Conservation (phyloP, 2,888 invertebrate genomes). For the Nomada lathburiana region DNA sequence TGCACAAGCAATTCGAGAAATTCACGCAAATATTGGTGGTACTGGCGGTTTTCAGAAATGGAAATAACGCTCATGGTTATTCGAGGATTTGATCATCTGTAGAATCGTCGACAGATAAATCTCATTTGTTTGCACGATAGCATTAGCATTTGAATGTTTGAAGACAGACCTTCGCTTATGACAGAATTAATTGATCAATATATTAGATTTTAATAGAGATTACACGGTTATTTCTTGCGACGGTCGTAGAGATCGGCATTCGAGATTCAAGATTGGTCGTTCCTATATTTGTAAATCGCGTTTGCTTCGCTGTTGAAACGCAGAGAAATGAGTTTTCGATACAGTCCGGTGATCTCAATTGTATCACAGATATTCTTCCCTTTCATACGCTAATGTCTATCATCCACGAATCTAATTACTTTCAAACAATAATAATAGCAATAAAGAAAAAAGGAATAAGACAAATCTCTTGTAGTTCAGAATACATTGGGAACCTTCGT, state of each 20-base stretch:
- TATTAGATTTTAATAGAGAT: slow-evolving; percentile 7
- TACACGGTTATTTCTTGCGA: not conserved
- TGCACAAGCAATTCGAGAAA: slow-evolving; percentile 41
- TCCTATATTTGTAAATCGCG: no score
- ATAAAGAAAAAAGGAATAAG: not conserved
- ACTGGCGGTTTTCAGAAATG: not conserved
- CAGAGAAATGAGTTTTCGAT: no score
- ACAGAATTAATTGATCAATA: not conserved
- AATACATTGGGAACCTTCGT: no score
- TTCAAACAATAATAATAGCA: not conserved
- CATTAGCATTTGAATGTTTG: slow-evolving; percentile 8
- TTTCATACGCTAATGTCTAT: no score
- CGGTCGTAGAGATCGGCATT: not conserved
- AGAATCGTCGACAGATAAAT: not conserved
- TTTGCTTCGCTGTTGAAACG: no score
- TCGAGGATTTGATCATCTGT: not conserved
- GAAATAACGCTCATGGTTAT: not conserved
- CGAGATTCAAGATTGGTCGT: not conserved
- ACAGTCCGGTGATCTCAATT: no score
- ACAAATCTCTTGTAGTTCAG: not conserved
- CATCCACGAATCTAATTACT: not conserved
- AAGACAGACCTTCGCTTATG: no score
- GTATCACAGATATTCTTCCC: no score
- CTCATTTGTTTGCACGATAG: not conserved
- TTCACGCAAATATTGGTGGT: slow-evolving; percentile 13